phyloP scores from a whole-genome alignment of 2,797 vertebrate genomes.

The Setipinna tenuifilis region DNA sequence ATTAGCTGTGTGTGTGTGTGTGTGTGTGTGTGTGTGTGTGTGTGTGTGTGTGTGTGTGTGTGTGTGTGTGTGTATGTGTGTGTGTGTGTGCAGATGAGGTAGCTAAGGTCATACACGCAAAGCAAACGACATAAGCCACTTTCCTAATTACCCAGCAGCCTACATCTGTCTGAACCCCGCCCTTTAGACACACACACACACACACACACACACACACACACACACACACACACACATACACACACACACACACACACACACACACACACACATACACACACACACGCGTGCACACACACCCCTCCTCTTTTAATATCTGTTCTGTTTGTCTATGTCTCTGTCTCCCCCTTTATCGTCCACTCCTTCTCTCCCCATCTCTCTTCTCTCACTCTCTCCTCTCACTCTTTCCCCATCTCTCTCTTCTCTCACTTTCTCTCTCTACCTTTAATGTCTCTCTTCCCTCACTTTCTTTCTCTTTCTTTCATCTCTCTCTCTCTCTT shows the following conservation, averaged over 20 bases:
- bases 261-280: neutral
- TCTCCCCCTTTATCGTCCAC: neutral
- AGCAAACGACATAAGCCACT: neutral
- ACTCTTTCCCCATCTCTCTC: constrained; percentile 31
- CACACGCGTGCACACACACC: neutral
- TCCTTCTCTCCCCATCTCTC: neutral
- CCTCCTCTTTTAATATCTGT: no score
- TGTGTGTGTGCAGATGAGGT: neutral
- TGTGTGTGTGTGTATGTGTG: no score
- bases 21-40: neutral
- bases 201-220: constrained; percentile 31
- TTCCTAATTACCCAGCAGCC: neutral
- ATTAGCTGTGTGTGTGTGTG: neutral
- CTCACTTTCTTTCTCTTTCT: neutral
- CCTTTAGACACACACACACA: constrained; percentile 35
- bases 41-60: no score
- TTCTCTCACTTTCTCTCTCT: constrained; percentile 25
- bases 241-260: constrained; percentile 27
- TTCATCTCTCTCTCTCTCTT: neutral
- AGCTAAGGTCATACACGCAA: neutral
- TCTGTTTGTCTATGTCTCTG: no score
- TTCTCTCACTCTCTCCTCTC: neutral
- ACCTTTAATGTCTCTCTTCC: no score
- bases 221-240: constrained; percentile 28
- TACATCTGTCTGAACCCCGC: constrained; percentile 14